phyloP scores from a whole-genome alignment of 2,888 invertebrate genomes.

The Meghimatium bilineatum region DNA sequence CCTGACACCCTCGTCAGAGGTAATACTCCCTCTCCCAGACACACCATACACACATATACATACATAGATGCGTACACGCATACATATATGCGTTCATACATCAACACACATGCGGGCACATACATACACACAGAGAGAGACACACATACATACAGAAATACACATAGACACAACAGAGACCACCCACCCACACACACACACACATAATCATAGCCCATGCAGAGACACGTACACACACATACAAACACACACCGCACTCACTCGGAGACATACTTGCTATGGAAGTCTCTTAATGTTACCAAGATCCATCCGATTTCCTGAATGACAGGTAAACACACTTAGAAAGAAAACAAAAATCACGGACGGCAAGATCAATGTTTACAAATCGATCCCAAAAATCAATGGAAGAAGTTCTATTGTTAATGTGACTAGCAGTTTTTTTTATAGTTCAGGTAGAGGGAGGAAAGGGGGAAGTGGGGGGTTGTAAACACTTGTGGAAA shows the following conservation, averaged over 20 bases:
- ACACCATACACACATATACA: not conserved
- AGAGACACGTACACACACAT: not conserved
- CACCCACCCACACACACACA: too few species aligned
- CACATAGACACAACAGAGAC: not conserved
- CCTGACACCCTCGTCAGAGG: too few species aligned
- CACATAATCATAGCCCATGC: not conserved
- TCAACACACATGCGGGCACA: not conserved
- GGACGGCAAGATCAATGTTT: not conserved
- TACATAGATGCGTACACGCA: not conserved
- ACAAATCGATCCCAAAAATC: conserved; percentile 22
- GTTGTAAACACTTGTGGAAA: too few species aligned
- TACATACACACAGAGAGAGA: not conserved
- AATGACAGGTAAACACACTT: not conserved
- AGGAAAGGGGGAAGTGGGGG: not conserved
- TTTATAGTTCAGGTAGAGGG: not conserved
- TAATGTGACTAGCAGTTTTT: not conserved
- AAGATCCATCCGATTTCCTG: not conserved
- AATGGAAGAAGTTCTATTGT: conserved; percentile 3
- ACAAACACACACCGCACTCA: too few species aligned
- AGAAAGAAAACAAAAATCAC: not conserved
- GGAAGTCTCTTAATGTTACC: not conserved
- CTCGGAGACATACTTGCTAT: not conserved
- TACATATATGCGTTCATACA: not conserved
- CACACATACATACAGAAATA: not conserved
- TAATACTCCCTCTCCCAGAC: too few species aligned